Percentiles rank a stretch among this genome's conserved stretches.
Evolutionary conservation across 2,888 invertebrate genomes (phyloP).

Genomic region (Scaptomyza flava): DNA sequence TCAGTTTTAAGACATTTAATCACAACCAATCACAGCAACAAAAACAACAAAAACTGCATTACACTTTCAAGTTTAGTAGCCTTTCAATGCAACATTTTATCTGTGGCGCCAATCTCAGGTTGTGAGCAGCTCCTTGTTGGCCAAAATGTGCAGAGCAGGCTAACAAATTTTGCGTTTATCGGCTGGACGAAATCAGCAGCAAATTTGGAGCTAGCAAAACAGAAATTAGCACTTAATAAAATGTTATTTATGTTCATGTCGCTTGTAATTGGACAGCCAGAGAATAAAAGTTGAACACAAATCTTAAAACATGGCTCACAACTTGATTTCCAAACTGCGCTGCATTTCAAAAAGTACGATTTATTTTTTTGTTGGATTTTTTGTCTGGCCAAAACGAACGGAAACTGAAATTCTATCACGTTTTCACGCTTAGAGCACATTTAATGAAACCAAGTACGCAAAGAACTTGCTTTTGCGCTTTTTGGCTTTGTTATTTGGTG

Average conservation of each 20-base stretch:
- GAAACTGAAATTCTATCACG: slow-evolving; percentile 69
- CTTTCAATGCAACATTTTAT: slow-evolving; percentile 18
- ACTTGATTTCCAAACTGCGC: slow-evolving; percentile 59
- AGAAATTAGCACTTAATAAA: slow-evolving; percentile 79
- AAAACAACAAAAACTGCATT: not conserved
- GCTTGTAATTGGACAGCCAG: slow-evolving; percentile 63
- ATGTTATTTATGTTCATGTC: slow-evolving; percentile 69
- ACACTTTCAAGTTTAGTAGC: not conserved
- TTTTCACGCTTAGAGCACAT: slow-evolving; percentile 72
- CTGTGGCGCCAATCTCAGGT: slow-evolving; percentile 45
- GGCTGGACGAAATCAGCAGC: slow-evolving; percentile 36
- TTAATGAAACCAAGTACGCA: slow-evolving; percentile 65
- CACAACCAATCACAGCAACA: slow-evolving; percentile 16
- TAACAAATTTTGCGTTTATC: slow-evolving; percentile 59
- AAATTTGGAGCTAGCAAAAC: slow-evolving; percentile 47
- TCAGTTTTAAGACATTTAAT: slow-evolving; percentile 12
- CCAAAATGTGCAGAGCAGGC: slow-evolving; percentile 11
- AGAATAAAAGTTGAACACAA: slow-evolving; percentile 26
- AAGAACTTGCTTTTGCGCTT: slow-evolving; percentile 39
- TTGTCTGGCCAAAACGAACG: slow-evolving; percentile 54
- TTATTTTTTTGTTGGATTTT: not conserved
- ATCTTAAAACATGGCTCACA: slow-evolving; percentile 34
- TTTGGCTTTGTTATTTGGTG: slow-evolving; percentile 74
- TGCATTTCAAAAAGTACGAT: slow-evolving; percentile 57
- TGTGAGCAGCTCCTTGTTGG: slow-evolving; percentile 28